Evolutionary conservation across 2,888 invertebrate species (phyloP), one percentile per base, ranked within the genome.

Genomic region (Germaria angustata): DNA sequence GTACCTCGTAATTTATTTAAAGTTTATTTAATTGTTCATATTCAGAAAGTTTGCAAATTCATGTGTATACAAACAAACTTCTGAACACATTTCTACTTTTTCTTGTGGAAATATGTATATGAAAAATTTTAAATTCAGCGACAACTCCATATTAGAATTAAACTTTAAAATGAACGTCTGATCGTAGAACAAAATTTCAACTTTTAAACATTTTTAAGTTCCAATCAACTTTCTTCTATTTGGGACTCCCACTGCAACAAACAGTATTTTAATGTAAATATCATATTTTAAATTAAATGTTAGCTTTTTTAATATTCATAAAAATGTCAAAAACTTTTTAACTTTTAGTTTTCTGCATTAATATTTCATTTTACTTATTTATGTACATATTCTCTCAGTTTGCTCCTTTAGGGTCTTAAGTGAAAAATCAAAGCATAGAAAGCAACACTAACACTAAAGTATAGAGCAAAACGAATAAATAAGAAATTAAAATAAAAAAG

Each of bases 321-420:
- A 77, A 65, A 79, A 49, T 63, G 63, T 71, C 78, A 78, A 36
- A 71, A 69, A 78, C n/a, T 69, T 65, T 79, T 72, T 34, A 57
- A 79, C 57, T 72, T 79, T 72, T 46, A 34, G 39, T 79, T 65
- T 65, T 39, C 2, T n/a, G 11, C 2, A 39, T 15, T 59, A 41
- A 44, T 51, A 61, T 41, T 61, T 44, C 17, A 22, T 39, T 44
- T 57, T 53, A 63, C 51, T 57, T 57, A 66, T 66, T 66, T 75
- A 44, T 46, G 11, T 36, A 24, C 0, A 41, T 7, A n/a, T 36
- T 41, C 41, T 59, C 15, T 7, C 15, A 36, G 1, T 28, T 41
- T 57, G 20, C 41, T 53, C 65, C 78, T 66, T 65, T 57, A 72
- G 72, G 72, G 66, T 59, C 66, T 72, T 66, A 11, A 53, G 65